A percentile compares a stretch with the other conserved stretches of the same genome.
These are phyloP conservation scores for Netelia fuscicornis DNA, from an alignment of 2,888 invertebrate species.

Conservation along the genomic window DNA sequence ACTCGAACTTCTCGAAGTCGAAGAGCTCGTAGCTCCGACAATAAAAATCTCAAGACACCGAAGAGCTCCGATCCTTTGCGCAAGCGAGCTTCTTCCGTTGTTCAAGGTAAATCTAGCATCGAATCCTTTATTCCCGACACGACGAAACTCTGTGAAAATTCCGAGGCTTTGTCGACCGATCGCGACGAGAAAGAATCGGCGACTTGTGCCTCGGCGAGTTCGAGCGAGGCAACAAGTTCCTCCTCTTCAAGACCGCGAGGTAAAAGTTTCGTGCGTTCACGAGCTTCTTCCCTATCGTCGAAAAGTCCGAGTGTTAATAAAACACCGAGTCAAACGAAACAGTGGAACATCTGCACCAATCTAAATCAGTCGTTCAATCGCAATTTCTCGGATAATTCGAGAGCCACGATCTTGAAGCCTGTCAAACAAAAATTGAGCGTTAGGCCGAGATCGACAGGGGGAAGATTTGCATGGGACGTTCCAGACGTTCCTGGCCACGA, in stretches of 20 bases:
- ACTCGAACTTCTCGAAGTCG: slow-evolving; percentile 45
- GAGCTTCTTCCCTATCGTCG: slow-evolving; percentile 70
- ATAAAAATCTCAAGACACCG: slow-evolving; percentile 6
- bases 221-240: slow-evolving; percentile 71
- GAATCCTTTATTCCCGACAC: slow-evolving; percentile 46
- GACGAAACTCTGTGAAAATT: slow-evolving; percentile 20
- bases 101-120: slow-evolving; percentile 47
- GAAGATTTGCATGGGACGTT: slow-evolving; percentile 68
- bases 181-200: slow-evolving; percentile 61
- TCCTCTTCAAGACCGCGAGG: slow-evolving; percentile 68
- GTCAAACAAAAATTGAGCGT: slow-evolving; percentile 47
- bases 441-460: slow-evolving; percentile 65
- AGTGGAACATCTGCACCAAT: slow-evolving; percentile 53
- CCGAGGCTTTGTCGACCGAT: slow-evolving; percentile 62
- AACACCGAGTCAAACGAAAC: slow-evolving; percentile 45
- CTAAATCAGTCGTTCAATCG: slow-evolving; percentile 62
- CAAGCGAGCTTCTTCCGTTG: slow-evolving; percentile 33
- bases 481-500: slow-evolving; percentile 57
- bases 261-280: slow-evolving; percentile 60
- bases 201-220: slow-evolving; percentile 70
- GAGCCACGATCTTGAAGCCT: slow-evolving; percentile 5
- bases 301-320: slow-evolving; percentile 34
- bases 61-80: not conserved
- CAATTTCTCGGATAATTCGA: slow-evolving; percentile 46
- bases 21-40: slow-evolving; percentile 19